Evolutionary conservation across 2,797 vertebrate genomes (phyloP).

Genomic region (Nothura maculosa): DNA sequence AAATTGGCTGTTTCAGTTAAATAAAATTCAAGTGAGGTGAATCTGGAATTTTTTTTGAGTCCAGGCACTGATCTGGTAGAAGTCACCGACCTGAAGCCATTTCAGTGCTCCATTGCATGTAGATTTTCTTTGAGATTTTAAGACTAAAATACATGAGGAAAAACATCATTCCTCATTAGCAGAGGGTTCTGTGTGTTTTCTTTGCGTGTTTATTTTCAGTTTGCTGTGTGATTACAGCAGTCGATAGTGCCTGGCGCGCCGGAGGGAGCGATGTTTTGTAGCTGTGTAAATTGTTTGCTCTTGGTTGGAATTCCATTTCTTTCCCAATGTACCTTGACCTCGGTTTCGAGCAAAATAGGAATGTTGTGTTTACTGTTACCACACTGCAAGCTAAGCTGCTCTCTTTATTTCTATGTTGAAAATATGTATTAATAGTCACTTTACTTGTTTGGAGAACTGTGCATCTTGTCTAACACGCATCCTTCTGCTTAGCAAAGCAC

Average conservation of each 20-base stretch:
- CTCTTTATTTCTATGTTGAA: fast-evolving
- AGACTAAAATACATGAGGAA: neutral
- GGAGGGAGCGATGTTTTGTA: constrained; percentile 23
- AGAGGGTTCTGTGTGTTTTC: too few relatives aligned
- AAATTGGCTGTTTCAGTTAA: neutral
- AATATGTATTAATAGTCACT: fast-evolving
- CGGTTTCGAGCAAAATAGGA: neutral
- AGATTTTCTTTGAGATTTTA: neutral
- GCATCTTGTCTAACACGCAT: neutral
- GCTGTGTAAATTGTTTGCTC: neutral
- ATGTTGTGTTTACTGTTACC: neutral
- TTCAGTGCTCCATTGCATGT: neutral
- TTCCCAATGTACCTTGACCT: constrained; percentile 5
- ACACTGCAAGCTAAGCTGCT: neutral
- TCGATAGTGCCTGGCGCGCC: neutral
- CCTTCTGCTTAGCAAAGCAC: neutral
- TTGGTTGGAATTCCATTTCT: neutral
- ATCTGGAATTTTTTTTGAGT: neutral
- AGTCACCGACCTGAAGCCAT: neutral
- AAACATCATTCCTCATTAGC: neutral
- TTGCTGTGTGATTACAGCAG: neutral
- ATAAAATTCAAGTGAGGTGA: fast-evolving
- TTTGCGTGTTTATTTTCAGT: neutral
- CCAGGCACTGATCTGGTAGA: neutral
- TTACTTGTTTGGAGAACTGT: fast-evolving